Evolutionary conservation across 1,140 invertebrate genomes (phyloP).

Genomic region (Cryptotermes secundus): DNA sequence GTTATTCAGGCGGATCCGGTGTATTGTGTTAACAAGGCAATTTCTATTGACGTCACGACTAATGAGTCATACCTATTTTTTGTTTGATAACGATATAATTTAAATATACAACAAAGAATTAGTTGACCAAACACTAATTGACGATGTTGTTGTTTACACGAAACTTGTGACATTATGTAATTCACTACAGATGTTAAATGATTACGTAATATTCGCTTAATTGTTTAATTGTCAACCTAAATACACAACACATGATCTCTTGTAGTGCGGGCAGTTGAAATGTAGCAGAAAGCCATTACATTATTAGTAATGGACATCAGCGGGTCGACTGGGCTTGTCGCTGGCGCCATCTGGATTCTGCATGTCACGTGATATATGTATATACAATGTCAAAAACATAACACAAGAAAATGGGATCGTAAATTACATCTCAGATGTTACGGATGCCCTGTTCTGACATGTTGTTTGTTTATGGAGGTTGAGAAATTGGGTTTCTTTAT

Average conservation of each 20-base stretch:
- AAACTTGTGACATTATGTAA: background rate
- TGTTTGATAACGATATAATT: too few relatives aligned
- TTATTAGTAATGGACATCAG: background rate
- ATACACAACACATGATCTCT: background rate
- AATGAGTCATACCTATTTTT: too few relatives aligned
- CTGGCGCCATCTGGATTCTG: background rate
- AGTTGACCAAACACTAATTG: too few relatives aligned
- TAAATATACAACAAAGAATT: too few relatives aligned
- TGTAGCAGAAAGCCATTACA: background rate
- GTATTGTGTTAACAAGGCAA: too few relatives aligned
- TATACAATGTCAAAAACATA: background rate
- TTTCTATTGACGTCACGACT: too few relatives aligned
- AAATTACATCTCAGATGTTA: background rate
- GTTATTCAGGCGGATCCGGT: too few relatives aligned
- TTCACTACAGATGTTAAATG: background rate
- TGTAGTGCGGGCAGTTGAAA: background rate
- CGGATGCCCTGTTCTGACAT: too few relatives aligned
- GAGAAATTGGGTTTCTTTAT: too few relatives aligned
- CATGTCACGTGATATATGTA: background rate
- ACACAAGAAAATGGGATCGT: background rate
- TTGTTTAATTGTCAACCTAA: background rate
- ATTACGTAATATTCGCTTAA: background rate
- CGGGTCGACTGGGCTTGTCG: background rate
- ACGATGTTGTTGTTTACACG: too few relatives aligned
- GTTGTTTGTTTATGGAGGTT: too few relatives aligned